Percentiles rank a stretch among this genome's conserved stretches.
These are phyloP conservation scores for Actenoides hombroni DNA, from an alignment of 2,113 vertebrate species.

Conservation along the genomic window DNA sequence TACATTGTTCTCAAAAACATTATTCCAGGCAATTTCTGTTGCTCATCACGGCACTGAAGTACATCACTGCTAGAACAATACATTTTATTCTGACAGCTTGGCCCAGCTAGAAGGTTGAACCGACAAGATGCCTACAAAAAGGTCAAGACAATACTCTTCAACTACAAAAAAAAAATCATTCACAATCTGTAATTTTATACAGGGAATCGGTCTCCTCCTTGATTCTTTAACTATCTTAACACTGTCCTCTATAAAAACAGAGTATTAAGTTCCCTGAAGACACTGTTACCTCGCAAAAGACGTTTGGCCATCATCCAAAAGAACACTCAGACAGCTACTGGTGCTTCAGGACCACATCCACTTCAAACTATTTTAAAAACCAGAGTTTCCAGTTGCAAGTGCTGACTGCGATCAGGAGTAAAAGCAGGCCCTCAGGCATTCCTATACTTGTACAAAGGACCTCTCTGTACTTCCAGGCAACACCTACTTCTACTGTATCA, in stretches of 20 bases:
- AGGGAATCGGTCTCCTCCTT: neutral
- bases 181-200: neutral
- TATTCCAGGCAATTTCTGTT: neutral
- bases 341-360: neutral
- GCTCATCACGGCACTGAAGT: neutral
- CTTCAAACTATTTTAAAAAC: neutral
- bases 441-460: neutral
- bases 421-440: neutral
- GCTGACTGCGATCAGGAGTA: neutral
- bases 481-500: neutral
- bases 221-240: neutral
- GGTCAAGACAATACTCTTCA: neutral
- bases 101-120: neutral
- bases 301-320: neutral
- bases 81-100: neutral
- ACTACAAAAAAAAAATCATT: neutral
- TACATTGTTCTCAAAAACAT: neutral
- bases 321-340: neutral
- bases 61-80: neutral
- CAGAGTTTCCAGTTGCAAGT: neutral
- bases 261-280: neutral
- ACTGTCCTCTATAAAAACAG: neutral
- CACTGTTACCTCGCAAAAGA: neutral
- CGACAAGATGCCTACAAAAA: neutral
- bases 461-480: neutral